Base-by-base conservation (phyloP, 2,113 vertebrate genomes). In the Apteryx mantelli region DNA sequence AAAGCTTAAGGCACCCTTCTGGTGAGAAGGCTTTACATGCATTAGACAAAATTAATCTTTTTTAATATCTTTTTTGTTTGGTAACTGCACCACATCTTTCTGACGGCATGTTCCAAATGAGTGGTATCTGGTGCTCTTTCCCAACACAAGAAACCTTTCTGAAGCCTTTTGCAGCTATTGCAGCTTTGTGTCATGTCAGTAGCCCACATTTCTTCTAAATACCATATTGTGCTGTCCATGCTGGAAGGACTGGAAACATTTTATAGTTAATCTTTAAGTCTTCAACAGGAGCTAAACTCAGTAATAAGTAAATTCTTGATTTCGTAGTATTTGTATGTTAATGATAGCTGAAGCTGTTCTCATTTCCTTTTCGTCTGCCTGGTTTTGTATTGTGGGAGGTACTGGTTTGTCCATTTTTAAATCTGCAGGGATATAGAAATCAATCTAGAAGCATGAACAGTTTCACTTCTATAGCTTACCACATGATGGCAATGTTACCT, bases 11-110 rank as follows among this genome's bases (percentile, higher is more conserved):
- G 36, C 4, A 0, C 8, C 66, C 5, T 30, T 32, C 2, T 6
- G 19, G 5, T 1, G 5, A 53, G 64, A 10, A 21, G 7, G 14
- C 0, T 0, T 60, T 40, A 5, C 0, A 1, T 53, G 19, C 38
- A 32, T 65, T 78, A 6, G 53, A 53, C 38, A 36, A 38, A 42
- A 56, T 30, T 56, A 56, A 30, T 56, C 55, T 30, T 30, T 56
- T 56, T 17, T 30, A 32, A 9, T 56, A 56, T 22, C 16, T 56
- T 28, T 56, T 28, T 28, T 56, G 14, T 48, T 66, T 15, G 16
- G 8, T 69, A 32, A 6, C 10, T 55, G 19, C 1, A 0, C 26
- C 20, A 11, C 28, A 16, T 68, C 7, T 56, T 90, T 88, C 36
- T 60, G 34, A 2, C 19, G 6, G 58, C 2, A 0, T 24, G 7